Evolutionary conservation across 2,113 vertebrate species (phyloP).

Genomic region (Daboia siamensis): DNA sequence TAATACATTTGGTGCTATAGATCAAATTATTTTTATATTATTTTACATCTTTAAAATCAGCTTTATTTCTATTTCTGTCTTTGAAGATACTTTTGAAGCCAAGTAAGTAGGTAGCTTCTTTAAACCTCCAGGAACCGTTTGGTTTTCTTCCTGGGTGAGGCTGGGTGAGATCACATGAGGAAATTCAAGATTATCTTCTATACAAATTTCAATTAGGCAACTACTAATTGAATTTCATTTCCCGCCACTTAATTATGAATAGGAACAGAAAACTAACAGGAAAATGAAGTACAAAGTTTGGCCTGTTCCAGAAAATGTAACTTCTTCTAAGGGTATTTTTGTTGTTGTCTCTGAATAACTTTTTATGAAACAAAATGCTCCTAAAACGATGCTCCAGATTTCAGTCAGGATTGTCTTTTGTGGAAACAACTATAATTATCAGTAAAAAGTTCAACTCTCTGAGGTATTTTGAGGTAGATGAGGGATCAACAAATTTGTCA

Average conservation of each 20-base stretch:
- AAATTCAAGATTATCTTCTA: not conserved
- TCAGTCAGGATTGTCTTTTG: not conserved
- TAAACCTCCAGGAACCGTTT: not conserved
- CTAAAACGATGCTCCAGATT: not conserved
- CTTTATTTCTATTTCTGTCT: not conserved
- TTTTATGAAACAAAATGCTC: not conserved
- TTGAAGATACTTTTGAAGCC: not conserved
- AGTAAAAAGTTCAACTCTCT: not conserved
- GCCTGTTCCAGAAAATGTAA: not conserved
- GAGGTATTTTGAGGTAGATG: not conserved
- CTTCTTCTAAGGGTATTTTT: not conserved
- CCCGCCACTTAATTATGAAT: not conserved
- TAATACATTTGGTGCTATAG: not conserved
- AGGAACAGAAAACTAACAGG: not conserved
- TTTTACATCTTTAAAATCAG: not conserved
- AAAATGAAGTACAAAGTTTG: not conserved
- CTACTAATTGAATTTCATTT: not conserved
- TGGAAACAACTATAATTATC: not conserved
- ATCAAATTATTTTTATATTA: not conserved
- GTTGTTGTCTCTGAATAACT: not conserved
- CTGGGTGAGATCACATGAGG: not conserved
- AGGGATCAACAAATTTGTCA: not conserved
- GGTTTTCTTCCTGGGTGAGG: not conserved
- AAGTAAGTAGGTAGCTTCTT: not conserved
- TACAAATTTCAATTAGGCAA: not conserved